A percentile compares a stretch with the other conserved stretches of the same genome.
These are phyloP conservation scores for Cryptocephalus moraei DNA, from an alignment of 2,888 invertebrate species.

Conservation along the genomic window DNA sequence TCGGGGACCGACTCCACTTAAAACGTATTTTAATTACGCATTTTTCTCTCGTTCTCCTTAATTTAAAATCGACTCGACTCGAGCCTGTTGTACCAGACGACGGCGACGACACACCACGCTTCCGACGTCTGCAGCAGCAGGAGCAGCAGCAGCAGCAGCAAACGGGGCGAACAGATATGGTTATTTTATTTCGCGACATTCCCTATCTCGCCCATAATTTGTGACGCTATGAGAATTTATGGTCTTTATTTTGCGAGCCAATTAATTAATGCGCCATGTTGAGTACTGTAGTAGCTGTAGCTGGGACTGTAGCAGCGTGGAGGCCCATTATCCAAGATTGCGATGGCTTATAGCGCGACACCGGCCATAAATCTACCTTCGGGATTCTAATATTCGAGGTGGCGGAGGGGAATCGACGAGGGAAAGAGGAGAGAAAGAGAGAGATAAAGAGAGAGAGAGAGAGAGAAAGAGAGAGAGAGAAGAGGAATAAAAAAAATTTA, in stretches of 20 bases:
- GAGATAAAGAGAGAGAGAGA: no score
- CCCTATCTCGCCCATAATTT: conserved; percentile 41
- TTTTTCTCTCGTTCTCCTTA: neutral
- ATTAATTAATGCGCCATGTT: conserved; percentile 38
- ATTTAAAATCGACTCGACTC: conserved; percentile 9
- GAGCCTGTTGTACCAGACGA: no score
- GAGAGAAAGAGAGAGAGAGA: no score
- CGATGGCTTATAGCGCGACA: conserved; percentile 38
- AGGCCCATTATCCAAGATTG: conserved; percentile 39
- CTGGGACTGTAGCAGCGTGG: conserved; percentile 22
- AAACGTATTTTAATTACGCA: no score
- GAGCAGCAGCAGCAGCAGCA: conserved; percentile 1
- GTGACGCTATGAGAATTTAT: conserved; percentile 42
- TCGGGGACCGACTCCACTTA: no score
- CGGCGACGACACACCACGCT: no score
- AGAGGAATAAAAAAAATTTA: no score
- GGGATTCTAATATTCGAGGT: conserved; percentile 35
- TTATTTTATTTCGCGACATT: conserved; percentile 41
- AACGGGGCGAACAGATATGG: conserved; percentile 33
- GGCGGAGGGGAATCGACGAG: conserved; percentile 2
- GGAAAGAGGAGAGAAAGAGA: neutral
- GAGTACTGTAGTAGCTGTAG: conserved; percentile 25
- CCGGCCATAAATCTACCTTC: conserved; percentile 36
- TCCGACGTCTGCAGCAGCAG: neutral
- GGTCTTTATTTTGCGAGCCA: conserved; percentile 42